Evolutionary conservation across 2,888 invertebrate species (phyloP), one percentile per base, ranked within the genome.

Genomic region (Lutraria lutraria): DNA sequence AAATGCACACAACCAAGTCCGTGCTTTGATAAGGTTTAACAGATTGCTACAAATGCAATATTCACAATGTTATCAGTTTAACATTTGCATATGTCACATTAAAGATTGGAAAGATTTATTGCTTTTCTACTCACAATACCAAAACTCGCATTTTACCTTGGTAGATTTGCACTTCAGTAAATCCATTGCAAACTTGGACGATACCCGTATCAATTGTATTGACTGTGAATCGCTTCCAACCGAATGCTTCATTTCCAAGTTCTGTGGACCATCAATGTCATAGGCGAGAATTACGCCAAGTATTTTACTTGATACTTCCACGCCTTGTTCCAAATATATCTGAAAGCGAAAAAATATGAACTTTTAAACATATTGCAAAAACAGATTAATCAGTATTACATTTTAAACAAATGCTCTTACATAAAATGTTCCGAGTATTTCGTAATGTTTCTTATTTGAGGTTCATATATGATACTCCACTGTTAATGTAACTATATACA

Each of bases 241-340:
- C 10, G 72, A 53, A 16, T n/a, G 31, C 12, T 53, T 15, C 25
- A 84, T 72, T 53, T 76, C 68, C 25, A 85, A 19, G 0, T 43
- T 56, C 56, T 79, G 54, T 13, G 76, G 85, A 21, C 85, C 79
- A 56, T 85, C 85, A 56, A 85, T 31, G 31, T 85, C 85, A 56
- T 79, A 85, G 1, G 85, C 79, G 1, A 85, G 12, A 16, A 85
- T 21, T 16, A 53, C n/a, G 16, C 31, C 79, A 31, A 53, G 31
- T 8, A n/a, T 76, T 31, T 52, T 21, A 53, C 54, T 31, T 54
- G 72, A 68, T 31, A 21, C 19, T 25, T 76, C 29, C 6, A 54
- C 84, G 1, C 21, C 19, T 54, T 76, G 84, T 76, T 84, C 84
- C 19, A 29, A 15, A 29, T 29, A 60, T 16, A 60, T 21, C 60